phyloP scores from a whole-genome alignment of 2,113 vertebrate genomes.

The Craseonycteris thonglongyai region DNA sequence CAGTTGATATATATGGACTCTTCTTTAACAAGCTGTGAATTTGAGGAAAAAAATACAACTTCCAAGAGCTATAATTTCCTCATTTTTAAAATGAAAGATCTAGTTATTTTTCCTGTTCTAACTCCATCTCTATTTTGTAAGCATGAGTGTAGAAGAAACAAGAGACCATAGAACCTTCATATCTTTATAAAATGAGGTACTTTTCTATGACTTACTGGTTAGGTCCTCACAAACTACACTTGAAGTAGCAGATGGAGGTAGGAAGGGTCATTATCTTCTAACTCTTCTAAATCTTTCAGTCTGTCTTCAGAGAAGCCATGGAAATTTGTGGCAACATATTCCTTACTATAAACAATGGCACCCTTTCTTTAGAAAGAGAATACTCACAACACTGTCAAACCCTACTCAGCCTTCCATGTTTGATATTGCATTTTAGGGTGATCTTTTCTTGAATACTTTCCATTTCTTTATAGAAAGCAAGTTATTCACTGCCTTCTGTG shows the following conservation, averaged over 20 bases:
- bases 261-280: constrained; percentile 15
- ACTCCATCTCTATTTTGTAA: constrained; percentile 1
- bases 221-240: neutral
- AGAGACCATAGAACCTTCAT: neutral
- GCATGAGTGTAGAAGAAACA: constrained; percentile 17
- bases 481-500: neutral
- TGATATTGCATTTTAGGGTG: neutral
- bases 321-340: neutral
- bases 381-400: neutral
- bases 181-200: constrained; percentile 12
- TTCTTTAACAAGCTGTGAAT: neutral
- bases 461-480: neutral
- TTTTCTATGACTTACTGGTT: constrained; percentile 31
- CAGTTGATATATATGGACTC: neutral
- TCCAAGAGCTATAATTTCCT: neutral
- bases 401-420: neutral
- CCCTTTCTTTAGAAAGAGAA: constrained; percentile 13
- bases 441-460: neutral
- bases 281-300: neutral
- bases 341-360: neutral
- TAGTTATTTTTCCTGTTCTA: neutral
- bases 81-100: neutral
- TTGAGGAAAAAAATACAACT: neutral
- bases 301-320: constrained; percentile 2
- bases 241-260: constrained; percentile 23